Evolutionary conservation across 2,113 vertebrate genomes (phyloP).

Genomic region (Pleuronectes platessa): DNA sequence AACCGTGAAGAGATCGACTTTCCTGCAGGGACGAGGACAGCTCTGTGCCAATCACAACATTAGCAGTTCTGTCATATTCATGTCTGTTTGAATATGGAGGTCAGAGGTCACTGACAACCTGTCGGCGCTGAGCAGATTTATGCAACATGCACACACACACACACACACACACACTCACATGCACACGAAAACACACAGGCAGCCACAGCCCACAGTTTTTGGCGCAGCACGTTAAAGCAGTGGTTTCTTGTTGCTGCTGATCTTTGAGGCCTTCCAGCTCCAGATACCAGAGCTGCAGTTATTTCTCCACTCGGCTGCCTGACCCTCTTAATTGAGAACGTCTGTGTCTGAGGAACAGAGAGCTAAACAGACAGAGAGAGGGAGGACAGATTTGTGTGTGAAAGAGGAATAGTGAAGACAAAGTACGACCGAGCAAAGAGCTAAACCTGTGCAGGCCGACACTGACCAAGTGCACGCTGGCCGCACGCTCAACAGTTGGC

Average conservation of each 20-base stretch:
- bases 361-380: slow-evolving; percentile 43
- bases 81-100: slow-evolving; percentile 58
- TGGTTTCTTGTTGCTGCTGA: slow-evolving; percentile 69
- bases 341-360: slow-evolving; percentile 70
- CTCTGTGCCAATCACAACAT: slow-evolving; percentile 38
- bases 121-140: slow-evolving; percentile 73
- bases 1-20: background rate
- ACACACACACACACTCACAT: background rate
- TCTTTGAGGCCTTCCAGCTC: slow-evolving; percentile 68
- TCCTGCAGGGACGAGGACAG: background rate
- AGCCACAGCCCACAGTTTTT: slow-evolving; percentile 21
- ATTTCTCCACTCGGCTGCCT: slow-evolving; percentile 73
- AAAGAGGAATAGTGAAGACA: slow-evolving; percentile 17
- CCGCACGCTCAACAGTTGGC: slow-evolving; percentile 56
- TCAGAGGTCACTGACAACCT: slow-evolving; percentile 69
- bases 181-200: background rate
- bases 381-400: slow-evolving; percentile 40
- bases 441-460: slow-evolving; percentile 33
- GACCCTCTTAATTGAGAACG: slow-evolving; percentile 83
- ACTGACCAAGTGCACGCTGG: slow-evolving; percentile 35
- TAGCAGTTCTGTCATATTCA: slow-evolving; percentile 51
- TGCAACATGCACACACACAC: slow-evolving; percentile 37
- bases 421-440: slow-evolving; percentile 40
- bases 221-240: slow-evolving; percentile 39
- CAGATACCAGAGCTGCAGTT: slow-evolving; percentile 77